A percentile compares a stretch with the other conserved stretches of the same genome.
Conservation (phyloP, 2,888 invertebrate species). For the Sphaerophoria taeniata region DNA sequence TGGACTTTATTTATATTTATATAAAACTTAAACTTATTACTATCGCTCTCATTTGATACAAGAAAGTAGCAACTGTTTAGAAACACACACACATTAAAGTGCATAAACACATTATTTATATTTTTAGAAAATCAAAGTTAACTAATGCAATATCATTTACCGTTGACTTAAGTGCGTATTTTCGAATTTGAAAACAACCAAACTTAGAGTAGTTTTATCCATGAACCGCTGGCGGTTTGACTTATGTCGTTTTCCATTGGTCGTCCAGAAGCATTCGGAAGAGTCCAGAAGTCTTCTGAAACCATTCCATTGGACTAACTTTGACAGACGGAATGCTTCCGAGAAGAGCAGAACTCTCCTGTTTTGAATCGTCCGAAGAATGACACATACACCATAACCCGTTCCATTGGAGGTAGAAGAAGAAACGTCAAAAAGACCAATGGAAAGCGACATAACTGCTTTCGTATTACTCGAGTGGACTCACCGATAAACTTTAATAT, state of each 20-base stretch:
- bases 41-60: conserved; percentile 60
- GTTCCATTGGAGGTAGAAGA: too few species aligned
- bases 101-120: conserved; percentile 44
- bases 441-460: too few species aligned
- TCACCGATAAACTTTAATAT: conserved; percentile 14
- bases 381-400: too few species aligned
- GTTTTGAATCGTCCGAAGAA: too few species aligned
- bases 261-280: too few species aligned
- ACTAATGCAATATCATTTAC: conserved; percentile 30
- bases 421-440: too few species aligned
- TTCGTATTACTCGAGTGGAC: background rate
- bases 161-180: background rate
- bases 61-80: conserved; percentile 35
- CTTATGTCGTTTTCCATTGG: too few species aligned
- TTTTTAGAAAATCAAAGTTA: conserved; percentile 35
- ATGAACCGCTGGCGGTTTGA: conserved; percentile 38
- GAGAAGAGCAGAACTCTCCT: too few species aligned
- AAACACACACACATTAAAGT: conserved; percentile 16
- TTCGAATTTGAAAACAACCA: background rate
- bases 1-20: conserved; percentile 47
- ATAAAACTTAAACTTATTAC: background rate
- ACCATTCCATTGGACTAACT: too few species aligned
- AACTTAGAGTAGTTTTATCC: conserved; percentile 17
- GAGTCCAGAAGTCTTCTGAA: too few species aligned
- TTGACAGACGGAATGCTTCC: too few species aligned